Percentiles rank a stretch among this genome's conserved stretches.
phyloP scores from a whole-genome alignment of 2,888 invertebrate genomes.

The Exephanes ischioxanthus region DNA sequence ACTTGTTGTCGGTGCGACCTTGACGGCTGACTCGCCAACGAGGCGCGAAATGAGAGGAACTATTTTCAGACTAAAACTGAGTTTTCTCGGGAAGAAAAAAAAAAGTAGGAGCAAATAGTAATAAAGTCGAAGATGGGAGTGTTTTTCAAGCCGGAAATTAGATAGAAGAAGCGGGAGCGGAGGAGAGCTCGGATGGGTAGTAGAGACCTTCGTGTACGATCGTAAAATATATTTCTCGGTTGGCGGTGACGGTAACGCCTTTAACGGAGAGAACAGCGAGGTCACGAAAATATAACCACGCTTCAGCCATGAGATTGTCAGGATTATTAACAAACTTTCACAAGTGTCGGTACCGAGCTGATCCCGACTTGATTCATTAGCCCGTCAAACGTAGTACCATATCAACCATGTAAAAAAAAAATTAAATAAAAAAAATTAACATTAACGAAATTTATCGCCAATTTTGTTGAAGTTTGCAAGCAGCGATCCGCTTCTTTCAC shows the following conservation, averaged over 20 bases:
- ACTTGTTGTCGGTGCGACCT: background rate
- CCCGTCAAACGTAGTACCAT: no score
- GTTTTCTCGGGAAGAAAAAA: background rate
- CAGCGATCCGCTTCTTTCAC: no score
- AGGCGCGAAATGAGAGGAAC: conserved; percentile 9
- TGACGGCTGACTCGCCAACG: background rate
- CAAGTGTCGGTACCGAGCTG: background rate
- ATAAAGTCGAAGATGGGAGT: conserved; percentile 41
- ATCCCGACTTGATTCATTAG: background rate
- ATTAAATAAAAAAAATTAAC: no score
- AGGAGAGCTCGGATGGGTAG: background rate
- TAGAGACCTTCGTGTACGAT: conserved; percentile 27
- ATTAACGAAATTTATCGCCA: no score
- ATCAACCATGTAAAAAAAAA: no score
- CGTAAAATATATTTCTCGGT: conserved; percentile 36
- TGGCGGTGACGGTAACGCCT: conserved; percentile 27
- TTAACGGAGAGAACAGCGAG: conserved; percentile 30
- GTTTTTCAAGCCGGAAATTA: conserved; percentile 51
- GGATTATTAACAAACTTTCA: conserved; percentile 25
- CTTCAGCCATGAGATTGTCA: background rate
- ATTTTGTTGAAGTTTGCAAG: no score
- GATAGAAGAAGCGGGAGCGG: conserved; percentile 13
- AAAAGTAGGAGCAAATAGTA: background rate
- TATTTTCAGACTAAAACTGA: conserved; percentile 11
- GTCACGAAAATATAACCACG: conserved; percentile 16